A percentile compares a stretch with the other conserved stretches of the same genome.
These are phyloP conservation scores for Zaprionus ghesquierei DNA, from an alignment of 1,140 invertebrate genomes.

Conservation along the genomic window DNA sequence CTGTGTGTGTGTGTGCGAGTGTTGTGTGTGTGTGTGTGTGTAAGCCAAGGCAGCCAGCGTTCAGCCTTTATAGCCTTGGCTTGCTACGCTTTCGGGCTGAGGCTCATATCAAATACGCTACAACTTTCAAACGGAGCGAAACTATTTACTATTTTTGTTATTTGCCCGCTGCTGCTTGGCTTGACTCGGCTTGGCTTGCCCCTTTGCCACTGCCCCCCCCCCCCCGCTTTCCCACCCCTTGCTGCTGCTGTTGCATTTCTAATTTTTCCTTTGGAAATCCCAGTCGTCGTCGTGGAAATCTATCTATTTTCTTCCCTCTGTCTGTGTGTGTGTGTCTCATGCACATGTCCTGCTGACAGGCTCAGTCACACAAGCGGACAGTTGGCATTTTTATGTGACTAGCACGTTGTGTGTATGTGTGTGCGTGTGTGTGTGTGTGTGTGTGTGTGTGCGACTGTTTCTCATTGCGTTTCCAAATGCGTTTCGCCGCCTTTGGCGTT, in stretches of 20 bases:
- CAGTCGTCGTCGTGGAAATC: constrained; percentile 54
- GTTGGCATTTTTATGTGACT: constrained; percentile 72
- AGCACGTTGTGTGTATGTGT: constrained; percentile 16
- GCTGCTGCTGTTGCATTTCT: constrained; percentile 46
- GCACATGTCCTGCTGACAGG: constrained; percentile 74
- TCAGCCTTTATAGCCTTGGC: neutral
- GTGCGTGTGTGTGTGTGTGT: constrained; percentile 23
- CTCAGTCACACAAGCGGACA: constrained; percentile 74
- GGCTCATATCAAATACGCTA: constrained; percentile 51
- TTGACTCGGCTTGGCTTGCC: neutral
- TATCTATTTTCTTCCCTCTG: constrained; percentile 54
- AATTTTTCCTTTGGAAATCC: constrained; percentile 53
- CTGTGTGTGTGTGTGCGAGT: constrained; percentile 11
- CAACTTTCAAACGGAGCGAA: constrained; percentile 42
- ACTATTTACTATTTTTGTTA: constrained; percentile 57
- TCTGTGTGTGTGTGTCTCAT: constrained; percentile 43
- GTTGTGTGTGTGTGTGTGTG: constrained; percentile 10
- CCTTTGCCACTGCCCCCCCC: neutral
- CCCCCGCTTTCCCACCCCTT: neutral
- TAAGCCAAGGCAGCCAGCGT: constrained; percentile 10
- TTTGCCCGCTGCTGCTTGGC: constrained; percentile 23
- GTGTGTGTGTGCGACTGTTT: constrained; percentile 17
- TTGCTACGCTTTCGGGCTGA: constrained; percentile 2
- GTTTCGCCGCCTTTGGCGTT: constrained; percentile 66
- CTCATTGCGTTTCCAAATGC: constrained; percentile 74